These are phyloP conservation scores for Nansenia antarctica DNA, from an alignment of 2,113 vertebrate genomes.

Conservation along the genomic window DNA sequence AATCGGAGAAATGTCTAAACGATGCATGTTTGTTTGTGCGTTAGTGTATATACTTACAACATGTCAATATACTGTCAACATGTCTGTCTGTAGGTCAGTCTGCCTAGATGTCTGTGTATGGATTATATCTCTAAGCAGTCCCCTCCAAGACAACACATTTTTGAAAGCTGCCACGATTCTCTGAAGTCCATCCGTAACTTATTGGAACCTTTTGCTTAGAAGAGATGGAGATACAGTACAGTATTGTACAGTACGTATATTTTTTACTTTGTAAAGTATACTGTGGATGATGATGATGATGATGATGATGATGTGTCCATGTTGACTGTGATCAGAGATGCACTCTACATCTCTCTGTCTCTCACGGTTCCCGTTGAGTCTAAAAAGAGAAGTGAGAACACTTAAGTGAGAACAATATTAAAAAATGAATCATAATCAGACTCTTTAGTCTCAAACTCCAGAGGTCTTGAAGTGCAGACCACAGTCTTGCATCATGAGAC, in stretches of 20 bases:
- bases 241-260: neutral
- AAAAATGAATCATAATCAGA: too few relatives aligned
- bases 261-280: neutral
- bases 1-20: neutral
- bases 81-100: neutral
- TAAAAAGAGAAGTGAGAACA: neutral
- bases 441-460: too few relatives aligned
- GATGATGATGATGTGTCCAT: neutral
- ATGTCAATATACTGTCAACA: too few relatives aligned
- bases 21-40: neutral
- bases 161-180: conserved; percentile 6
- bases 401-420: neutral
- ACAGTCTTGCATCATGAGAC: too few relatives aligned
- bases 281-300: neutral
- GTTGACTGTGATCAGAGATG: neutral
- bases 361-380: neutral
- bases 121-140: too few relatives aligned
- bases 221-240: neutral
- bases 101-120: neutral
- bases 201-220: neutral
- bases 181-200: neutral
- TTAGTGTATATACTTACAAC: too few relatives aligned
- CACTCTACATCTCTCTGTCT: neutral
- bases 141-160: neutral
- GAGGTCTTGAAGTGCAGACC: too few relatives aligned